A percentile compares a stretch with the other conserved stretches of the same genome.
Conservation (phyloP, 2,113 vertebrate genomes). For the Sturnira hondurensis region DNA sequence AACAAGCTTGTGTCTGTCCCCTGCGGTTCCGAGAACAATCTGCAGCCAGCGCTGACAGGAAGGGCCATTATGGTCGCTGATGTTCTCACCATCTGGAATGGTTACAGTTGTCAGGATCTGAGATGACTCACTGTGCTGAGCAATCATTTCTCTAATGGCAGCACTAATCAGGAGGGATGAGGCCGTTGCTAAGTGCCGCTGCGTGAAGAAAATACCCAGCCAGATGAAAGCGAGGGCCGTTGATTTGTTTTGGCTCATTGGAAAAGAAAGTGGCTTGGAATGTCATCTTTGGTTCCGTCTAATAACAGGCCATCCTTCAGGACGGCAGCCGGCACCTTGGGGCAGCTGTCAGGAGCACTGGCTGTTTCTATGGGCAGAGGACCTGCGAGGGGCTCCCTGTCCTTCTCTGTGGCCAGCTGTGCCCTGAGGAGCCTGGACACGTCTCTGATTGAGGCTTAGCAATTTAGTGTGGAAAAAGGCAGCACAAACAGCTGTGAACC, state of each 20-base stretch:
- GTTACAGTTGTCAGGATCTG: slow-evolving; percentile 14
- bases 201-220: background rate
- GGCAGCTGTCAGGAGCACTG: background rate
- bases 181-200: background rate
- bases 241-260: background rate
- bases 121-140: slow-evolving; percentile 19
- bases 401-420: background rate
- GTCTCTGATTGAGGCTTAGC: background rate
- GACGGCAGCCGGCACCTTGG: background rate
- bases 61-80: slow-evolving; percentile 47
- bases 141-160: slow-evolving; percentile 25
- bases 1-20: background rate
- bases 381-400: background rate
- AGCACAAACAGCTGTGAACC: background rate
- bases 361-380: background rate
- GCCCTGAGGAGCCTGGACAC: background rate
- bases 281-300: background rate
- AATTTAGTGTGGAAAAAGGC: background rate
- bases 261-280: background rate
- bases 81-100: slow-evolving; percentile 42
- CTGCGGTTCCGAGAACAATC: background rate
- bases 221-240: background rate
- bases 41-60: background rate
- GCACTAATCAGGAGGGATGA: background rate
- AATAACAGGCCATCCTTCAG: background rate